Base-by-base conservation (phyloP, 1,140 invertebrate species). In the Leptopilina clavipes region DNA sequence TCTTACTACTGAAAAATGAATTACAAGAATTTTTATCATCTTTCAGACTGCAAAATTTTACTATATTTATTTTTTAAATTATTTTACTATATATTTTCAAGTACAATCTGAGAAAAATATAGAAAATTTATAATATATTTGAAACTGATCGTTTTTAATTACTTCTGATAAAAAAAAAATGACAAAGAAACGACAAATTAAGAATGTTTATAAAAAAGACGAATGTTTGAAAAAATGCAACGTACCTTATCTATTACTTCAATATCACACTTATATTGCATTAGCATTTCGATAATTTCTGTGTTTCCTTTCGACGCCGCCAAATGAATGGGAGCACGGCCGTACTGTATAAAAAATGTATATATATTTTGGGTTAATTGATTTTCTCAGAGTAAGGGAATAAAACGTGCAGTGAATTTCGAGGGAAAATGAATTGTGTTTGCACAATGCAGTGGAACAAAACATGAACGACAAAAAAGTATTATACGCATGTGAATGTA, bases 291-390 rank as follows among this genome's bases (percentile, higher is more conserved):
- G 83, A 95, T 93, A 75, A 95, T 94, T 74, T 95, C 94, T 2
- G 93, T 92, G 85, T 94, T 94, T 19, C 94, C 94, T 76, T 93
- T 89, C 18, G 94, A 94, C 0, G 94, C 93, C 10, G 94, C 94
- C 94, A 94, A 95, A 84, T 96, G 94, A 76, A 95, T 94, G 8
- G 94, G 94, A 11, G 94, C 93, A 77, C 94, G 89, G 25, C 94
- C 94, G 88, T 95, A 94, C 94, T 95, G 59, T n/a, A 72, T 45
- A 19, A 72, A 18, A 19, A 31, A 25, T 37, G 18, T 8, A 72
- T 2, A 19, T n/a, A 52, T 65, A 37, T 65, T 65, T 65, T n/a
- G 12, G 12, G 22, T 31, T 65, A 31, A 65, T 65, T 65, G 25
- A 65, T 65, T 65, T 54, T 65, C 14, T 17, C 48, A 52, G n/a